Evolutionary conservation across 2,113 vertebrate species (phyloP).

Genomic region (Melanocharis versteri): DNA sequence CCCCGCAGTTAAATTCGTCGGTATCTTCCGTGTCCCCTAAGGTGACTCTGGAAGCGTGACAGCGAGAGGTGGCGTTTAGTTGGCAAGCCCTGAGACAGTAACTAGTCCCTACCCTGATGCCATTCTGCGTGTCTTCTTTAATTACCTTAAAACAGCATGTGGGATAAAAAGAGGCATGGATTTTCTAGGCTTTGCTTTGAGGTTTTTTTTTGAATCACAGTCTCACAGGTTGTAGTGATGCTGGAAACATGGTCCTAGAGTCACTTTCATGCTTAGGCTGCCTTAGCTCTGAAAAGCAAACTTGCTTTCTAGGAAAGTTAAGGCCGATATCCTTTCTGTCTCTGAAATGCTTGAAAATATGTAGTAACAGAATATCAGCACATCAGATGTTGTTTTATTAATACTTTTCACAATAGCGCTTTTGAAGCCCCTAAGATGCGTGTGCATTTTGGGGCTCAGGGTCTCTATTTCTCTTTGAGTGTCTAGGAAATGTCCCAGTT

Average conservation of each 20-base stretch:
- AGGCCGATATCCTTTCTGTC: background rate
- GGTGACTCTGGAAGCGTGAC: background rate
- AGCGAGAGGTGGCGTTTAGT: no score
- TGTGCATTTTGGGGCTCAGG: background rate
- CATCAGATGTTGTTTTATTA: background rate
- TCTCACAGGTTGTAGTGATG: background rate
- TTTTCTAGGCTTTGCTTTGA: background rate
- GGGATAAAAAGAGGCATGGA: background rate
- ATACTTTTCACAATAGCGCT: background rate
- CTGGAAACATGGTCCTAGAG: rapidly evolving
- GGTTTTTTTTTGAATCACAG: background rate
- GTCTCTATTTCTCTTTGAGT: background rate
- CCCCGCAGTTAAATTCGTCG: rapidly evolving
- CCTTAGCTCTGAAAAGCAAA: background rate
- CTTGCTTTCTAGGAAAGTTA: background rate
- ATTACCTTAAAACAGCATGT: background rate
- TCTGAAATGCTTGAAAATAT: background rate
- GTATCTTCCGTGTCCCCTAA: rapidly evolving
- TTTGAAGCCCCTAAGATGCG: background rate
- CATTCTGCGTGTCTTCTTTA: rapidly evolving
- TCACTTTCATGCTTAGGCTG: background rate
- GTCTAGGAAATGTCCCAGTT: background rate
- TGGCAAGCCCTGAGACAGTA: rapidly evolving
- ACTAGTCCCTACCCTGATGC: background rate
- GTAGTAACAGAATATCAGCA: background rate